Conservation (phyloP, 2,888 invertebrate genomes). For the Meiosimyza platycephala region DNA sequence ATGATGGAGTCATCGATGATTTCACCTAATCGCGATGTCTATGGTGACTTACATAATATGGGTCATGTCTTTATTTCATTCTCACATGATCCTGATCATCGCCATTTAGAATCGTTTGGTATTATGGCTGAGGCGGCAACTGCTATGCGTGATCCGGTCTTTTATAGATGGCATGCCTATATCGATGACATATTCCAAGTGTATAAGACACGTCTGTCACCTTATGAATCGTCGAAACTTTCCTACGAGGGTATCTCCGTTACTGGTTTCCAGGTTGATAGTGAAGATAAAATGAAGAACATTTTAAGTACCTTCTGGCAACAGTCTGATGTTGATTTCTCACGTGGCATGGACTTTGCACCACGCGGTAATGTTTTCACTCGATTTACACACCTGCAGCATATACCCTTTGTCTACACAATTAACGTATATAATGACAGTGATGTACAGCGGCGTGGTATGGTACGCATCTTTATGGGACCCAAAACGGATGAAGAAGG, state of each 20-base stretch:
- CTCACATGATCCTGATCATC: constrained; percentile 82
- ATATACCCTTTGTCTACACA: constrained; percentile 76
- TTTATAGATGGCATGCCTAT: constrained; percentile 86
- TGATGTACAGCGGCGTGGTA: constrained; percentile 69
- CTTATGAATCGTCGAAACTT: constrained; percentile 69
- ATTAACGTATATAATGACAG: constrained; percentile 72
- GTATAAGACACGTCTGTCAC: constrained; percentile 77
- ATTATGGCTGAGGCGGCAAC: constrained; percentile 86
- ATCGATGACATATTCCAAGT: constrained; percentile 81
- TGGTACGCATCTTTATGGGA: constrained; percentile 75
- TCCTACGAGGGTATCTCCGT: constrained; percentile 71
- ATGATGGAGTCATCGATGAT: constrained; percentile 79
- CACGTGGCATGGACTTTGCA: constrained; percentile 83
- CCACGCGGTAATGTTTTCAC: constrained; percentile 80
- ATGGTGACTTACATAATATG: constrained; percentile 84
- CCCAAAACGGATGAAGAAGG: constrained; percentile 76
- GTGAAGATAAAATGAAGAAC: constrained; percentile 70
- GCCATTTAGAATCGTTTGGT: constrained; percentile 77
- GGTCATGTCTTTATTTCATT: constrained; percentile 82
- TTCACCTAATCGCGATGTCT: constrained; percentile 75
- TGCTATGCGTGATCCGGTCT: constrained; percentile 86
- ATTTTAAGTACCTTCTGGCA: constrained; percentile 79
- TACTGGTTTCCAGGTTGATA: constrained; percentile 69
- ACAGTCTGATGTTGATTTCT: constrained; percentile 80
- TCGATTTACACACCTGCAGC: constrained; percentile 79